A percentile compares a stretch with the other conserved stretches of the same genome.
Conservation (phyloP, 2,797 vertebrate species). For the Spinus olivaceus region DNA sequence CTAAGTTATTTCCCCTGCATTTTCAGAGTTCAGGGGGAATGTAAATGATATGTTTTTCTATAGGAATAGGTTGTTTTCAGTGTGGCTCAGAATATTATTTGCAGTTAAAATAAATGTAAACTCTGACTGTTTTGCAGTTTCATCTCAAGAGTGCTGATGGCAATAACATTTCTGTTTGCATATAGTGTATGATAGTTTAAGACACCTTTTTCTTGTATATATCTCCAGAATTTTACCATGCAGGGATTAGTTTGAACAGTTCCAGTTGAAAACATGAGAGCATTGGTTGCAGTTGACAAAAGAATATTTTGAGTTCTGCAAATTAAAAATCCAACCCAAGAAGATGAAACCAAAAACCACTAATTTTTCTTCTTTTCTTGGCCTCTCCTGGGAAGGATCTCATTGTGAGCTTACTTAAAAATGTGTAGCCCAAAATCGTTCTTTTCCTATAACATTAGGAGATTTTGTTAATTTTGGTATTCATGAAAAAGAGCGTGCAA, state of each 20-base stretch:
- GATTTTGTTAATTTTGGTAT: neutral
- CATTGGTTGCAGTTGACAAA: neutral
- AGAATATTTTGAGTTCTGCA: neutral
- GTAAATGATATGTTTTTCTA: neutral
- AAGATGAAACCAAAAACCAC: neutral
- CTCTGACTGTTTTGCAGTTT: neutral
- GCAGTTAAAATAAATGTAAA: neutral
- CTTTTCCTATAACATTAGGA: neutral
- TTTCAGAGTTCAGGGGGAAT: neutral
- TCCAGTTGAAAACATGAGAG: neutral
- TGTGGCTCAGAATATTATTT: neutral
- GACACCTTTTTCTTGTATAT: neutral
- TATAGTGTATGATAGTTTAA: neutral
- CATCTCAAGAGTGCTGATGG: neutral
- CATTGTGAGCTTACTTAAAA: neutral
- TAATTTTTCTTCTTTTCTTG: neutral
- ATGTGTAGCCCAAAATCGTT: accelerated
- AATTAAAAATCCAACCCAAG: neutral
- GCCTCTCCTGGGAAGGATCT: neutral
- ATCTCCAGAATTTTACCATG: neutral
- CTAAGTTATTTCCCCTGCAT: neutral
- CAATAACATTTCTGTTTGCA: neutral
- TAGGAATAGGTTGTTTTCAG: neutral
- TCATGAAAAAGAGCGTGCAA: neutral
- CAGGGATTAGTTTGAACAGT: neutral